Conservation (phyloP, 1,140 invertebrate genomes). For the Trichogramma pretiosum region DNA sequence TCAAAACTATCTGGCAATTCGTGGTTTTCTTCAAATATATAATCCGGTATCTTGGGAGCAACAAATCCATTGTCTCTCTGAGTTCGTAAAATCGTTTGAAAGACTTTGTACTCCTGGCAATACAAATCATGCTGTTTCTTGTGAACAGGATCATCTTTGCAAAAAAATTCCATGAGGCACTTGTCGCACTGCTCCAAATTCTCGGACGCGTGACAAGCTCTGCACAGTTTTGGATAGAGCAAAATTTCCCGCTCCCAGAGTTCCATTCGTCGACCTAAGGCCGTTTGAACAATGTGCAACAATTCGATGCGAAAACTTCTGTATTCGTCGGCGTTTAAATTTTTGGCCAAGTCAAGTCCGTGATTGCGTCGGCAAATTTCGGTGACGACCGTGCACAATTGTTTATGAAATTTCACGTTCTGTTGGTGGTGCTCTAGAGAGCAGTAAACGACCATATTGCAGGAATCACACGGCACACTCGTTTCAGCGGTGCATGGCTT, state of each 20-base stretch:
- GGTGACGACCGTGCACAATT: constrained; percentile 38
- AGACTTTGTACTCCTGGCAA: constrained; percentile 37
- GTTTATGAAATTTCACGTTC: constrained; percentile 39
- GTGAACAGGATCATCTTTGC: constrained; percentile 21
- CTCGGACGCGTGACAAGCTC: constrained; percentile 41
- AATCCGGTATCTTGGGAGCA: constrained; percentile 50
- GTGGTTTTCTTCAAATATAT: constrained; percentile 25
- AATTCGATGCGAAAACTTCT: constrained; percentile 52
- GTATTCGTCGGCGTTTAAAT: constrained; percentile 51
- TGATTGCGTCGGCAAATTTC: constrained; percentile 24
- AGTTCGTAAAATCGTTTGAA: constrained; percentile 29
- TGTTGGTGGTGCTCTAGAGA: constrained; percentile 39
- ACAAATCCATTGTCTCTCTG: constrained; percentile 44
- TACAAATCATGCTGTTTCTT: constrained; percentile 28
- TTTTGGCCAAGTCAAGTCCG: constrained; percentile 44
- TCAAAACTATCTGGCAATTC: constrained; percentile 45
- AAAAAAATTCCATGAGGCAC: constrained; percentile 50
- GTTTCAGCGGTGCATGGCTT: constrained; percentile 12
- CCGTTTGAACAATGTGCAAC: constrained; percentile 51
- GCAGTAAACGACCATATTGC: constrained; percentile 50
- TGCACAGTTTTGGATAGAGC: constrained; percentile 57
- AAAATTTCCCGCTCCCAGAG: constrained; percentile 61
- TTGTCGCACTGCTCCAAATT: constrained; percentile 46
- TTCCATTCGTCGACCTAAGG: constrained; percentile 48
- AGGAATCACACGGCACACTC: constrained; percentile 35